phyloP scores from a whole-genome alignment of 1,140 invertebrate species.

The Pseudomyrmex dendroicus region DNA sequence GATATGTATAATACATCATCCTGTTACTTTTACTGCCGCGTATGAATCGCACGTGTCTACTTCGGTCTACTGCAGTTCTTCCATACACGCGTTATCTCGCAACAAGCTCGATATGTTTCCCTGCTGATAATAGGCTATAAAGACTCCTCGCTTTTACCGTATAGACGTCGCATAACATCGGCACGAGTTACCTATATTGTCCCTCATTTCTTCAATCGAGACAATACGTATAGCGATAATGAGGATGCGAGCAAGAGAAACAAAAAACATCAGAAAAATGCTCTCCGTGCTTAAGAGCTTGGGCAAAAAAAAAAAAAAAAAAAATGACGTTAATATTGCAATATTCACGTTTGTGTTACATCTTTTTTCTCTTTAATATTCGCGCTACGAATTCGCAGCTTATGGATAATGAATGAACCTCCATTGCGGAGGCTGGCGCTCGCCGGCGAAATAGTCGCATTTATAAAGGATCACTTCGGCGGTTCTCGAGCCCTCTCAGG shows the following conservation, averaged over 20 bases:
- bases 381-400: constrained; percentile 18
- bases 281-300: background rate
- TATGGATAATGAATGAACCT: constrained; percentile 34
- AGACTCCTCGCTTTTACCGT: constrained; percentile 33
- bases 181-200: background rate
- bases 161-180: constrained; percentile 19
- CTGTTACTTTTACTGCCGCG: constrained; percentile 22
- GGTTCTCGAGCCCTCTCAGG: constrained; percentile 10
- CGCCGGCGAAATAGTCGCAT: background rate
- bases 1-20: constrained; percentile 3
- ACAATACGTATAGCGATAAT: background rate
- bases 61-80: background rate
- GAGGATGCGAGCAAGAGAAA: too few species aligned
- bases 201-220: constrained; percentile 7
- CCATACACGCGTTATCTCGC: background rate
- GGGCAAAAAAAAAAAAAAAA: too few species aligned
- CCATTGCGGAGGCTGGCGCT: background rate
- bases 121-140: constrained; percentile 11
- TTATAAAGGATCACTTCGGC: constrained; percentile 41
- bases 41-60: constrained; percentile 3
- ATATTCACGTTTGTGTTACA: background rate
- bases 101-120: constrained; percentile 8
- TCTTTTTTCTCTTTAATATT: background rate
- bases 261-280: background rate
- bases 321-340: background rate